Conservation (phyloP, 1,140 invertebrate genomes). For the Eupristina koningsbergeri region DNA sequence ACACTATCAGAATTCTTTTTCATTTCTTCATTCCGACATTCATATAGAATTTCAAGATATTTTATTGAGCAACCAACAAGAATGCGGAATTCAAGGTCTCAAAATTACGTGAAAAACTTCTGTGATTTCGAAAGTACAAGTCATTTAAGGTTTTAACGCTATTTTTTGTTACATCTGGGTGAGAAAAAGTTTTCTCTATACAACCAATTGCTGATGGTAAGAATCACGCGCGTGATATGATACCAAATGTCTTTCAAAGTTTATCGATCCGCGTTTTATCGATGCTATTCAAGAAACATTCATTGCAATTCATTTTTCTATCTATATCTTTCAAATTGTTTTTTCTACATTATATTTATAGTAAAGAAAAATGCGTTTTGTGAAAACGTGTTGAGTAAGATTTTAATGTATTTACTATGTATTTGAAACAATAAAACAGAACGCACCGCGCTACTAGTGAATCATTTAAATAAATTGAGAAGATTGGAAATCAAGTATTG, state of each 20-base stretch:
- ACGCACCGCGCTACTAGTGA: too few species aligned
- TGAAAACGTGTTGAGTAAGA: too few species aligned
- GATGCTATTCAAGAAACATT: background rate
- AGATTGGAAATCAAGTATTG: too few species aligned
- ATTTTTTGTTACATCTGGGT: background rate
- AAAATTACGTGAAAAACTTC: slow-evolving; percentile 22
- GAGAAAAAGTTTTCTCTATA: slow-evolving; percentile 1
- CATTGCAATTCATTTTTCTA: background rate
- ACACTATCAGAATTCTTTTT: too few species aligned
- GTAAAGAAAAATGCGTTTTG: too few species aligned
- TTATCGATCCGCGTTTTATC: background rate
- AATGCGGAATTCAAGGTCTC: background rate
- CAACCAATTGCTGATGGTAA: background rate
- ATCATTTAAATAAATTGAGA: too few species aligned
- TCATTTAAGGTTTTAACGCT: slow-evolving; percentile 2
- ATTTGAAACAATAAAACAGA: too few species aligned
- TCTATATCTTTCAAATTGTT: too few species aligned
- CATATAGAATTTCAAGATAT: background rate
- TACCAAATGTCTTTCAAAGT: background rate
- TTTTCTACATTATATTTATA: too few species aligned
- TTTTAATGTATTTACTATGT: too few species aligned
- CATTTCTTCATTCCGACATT: too few species aligned
- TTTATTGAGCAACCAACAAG: background rate
- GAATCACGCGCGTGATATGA: slow-evolving; percentile 9
- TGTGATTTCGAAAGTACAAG: background rate